Percentiles rank a stretch among this genome's conserved stretches.
These are phyloP conservation scores for Delia radicum DNA, from an alignment of 1,140 invertebrate species.

Conservation along the genomic window DNA sequence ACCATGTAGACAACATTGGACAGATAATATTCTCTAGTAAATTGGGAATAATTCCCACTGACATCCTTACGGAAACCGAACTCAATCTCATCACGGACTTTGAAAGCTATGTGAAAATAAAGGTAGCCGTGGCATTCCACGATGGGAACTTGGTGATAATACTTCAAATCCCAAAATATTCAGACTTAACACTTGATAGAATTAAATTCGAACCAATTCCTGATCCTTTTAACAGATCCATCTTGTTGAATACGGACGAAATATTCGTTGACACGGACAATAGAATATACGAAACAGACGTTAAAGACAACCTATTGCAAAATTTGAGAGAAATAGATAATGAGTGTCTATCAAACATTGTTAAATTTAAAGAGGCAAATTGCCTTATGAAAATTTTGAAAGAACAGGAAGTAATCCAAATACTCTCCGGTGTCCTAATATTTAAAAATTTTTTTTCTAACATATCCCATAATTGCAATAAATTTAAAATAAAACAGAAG, in stretches of 20 bases:
- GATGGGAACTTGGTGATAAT: no score
- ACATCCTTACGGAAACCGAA: background rate
- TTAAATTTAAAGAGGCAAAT: background rate
- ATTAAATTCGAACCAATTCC: background rate
- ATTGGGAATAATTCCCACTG: background rate
- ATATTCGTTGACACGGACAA: background rate
- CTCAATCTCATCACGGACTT: background rate
- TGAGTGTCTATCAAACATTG: background rate
- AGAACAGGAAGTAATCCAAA: background rate
- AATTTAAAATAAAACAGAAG: background rate
- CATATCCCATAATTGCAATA: background rate
- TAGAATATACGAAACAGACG: background rate
- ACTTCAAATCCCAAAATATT: no score
- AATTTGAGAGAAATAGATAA: background rate
- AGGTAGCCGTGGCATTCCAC: background rate
- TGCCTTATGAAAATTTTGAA: background rate
- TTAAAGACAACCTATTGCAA: background rate
- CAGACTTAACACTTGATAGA: no score
- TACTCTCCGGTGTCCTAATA: background rate
- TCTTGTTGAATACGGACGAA: no score
- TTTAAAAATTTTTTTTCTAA: background rate
- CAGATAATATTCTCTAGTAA: conserved; percentile 9
- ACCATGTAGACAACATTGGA: no score
- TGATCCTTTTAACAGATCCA: background rate
- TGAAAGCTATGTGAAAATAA: no score